phyloP scores from a whole-genome alignment of 2,888 invertebrate genomes.

The Amblyteles armatorius region DNA sequence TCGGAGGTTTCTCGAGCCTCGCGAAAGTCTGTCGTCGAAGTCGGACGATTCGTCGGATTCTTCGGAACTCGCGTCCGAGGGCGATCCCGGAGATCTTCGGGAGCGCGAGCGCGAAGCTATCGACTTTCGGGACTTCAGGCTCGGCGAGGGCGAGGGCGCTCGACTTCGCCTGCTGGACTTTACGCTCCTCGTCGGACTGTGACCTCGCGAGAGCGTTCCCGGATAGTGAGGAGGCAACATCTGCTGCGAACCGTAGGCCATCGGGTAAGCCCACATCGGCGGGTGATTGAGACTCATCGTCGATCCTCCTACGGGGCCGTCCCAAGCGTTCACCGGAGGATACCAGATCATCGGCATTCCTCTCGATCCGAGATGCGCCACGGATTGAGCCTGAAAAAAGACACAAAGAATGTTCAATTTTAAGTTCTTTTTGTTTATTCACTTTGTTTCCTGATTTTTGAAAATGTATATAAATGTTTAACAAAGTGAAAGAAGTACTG shows the following conservation, averaged over 20 bases:
- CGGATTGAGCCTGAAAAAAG: constrained; percentile 88
- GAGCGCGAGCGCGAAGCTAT: constrained; percentile 86
- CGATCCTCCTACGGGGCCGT: constrained; percentile 79
- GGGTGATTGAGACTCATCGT: constrained; percentile 82
- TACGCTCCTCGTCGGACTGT: constrained; percentile 81
- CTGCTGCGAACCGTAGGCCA: constrained; percentile 78
- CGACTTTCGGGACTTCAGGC: constrained; percentile 90
- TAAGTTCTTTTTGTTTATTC: background rate
- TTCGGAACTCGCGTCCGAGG: constrained; percentile 83
- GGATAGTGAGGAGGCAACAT: constrained; percentile 85
- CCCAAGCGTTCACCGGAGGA: constrained; percentile 78
- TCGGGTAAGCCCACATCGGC: constrained; percentile 79
- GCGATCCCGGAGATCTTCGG: constrained; percentile 81
- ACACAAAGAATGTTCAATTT: background rate
- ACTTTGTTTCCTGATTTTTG: too few relatives aligned
- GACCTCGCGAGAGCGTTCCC: constrained; percentile 86
- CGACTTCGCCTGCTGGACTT: constrained; percentile 83
- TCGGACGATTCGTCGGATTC: constrained; percentile 89
- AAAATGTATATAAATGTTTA: too few relatives aligned
- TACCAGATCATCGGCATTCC: constrained; percentile 85
- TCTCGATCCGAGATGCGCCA: constrained; percentile 87
- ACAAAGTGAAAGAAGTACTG: too few relatives aligned
- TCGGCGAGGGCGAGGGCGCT: constrained; percentile 89
- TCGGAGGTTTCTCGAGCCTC: constrained; percentile 79
- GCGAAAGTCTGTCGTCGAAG: constrained; percentile 84